These are phyloP conservation scores for Phymastichus coffea DNA, from an alignment of 1,140 invertebrate species.

Conservation along the genomic window DNA sequence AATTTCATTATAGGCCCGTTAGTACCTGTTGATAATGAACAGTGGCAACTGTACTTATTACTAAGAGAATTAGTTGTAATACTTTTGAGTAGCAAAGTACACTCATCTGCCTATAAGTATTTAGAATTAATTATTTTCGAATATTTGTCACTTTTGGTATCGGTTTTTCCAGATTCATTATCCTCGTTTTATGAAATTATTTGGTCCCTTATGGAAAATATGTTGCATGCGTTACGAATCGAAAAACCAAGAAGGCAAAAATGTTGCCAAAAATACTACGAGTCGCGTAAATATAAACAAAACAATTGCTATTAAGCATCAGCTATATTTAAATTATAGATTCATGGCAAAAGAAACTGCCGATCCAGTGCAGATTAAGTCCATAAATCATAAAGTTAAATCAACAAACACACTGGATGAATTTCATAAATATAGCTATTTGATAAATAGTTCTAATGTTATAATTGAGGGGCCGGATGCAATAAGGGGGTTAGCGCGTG, in stretches of 20 bases:
- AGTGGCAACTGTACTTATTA: slow-evolving; percentile 18
- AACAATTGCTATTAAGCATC: slow-evolving; percentile 1
- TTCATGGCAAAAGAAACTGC: no score
- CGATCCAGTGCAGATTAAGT: no score
- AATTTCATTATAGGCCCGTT: slow-evolving; percentile 27
- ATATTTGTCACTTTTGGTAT: slow-evolving; percentile 6
- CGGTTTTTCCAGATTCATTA: slow-evolving; percentile 21
- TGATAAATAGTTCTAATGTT: no score
- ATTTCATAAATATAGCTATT: no score
- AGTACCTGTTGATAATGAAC: slow-evolving; percentile 11
- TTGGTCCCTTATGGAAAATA: no score
- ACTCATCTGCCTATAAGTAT: neutral
- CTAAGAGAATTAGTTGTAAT: slow-evolving; percentile 18
- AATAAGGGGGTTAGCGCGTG: no score
- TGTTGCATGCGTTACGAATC: slow-evolving; percentile 24
- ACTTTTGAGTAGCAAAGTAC: neutral
- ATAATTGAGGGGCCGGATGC: no score
- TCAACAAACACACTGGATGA: no score
- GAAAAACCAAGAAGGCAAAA: slow-evolving; percentile 27
- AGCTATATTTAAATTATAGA: slow-evolving; percentile 1
- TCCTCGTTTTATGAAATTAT: no score
- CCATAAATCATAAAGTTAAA: no score
- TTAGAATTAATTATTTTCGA: slow-evolving; percentile 19
- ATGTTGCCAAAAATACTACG: no score
- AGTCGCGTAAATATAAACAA: no score